Evolutionary conservation across 2,888 invertebrate species (phyloP), one percentile per base, ranked within the genome.

Genomic region (Leucophora obtusa): DNA sequence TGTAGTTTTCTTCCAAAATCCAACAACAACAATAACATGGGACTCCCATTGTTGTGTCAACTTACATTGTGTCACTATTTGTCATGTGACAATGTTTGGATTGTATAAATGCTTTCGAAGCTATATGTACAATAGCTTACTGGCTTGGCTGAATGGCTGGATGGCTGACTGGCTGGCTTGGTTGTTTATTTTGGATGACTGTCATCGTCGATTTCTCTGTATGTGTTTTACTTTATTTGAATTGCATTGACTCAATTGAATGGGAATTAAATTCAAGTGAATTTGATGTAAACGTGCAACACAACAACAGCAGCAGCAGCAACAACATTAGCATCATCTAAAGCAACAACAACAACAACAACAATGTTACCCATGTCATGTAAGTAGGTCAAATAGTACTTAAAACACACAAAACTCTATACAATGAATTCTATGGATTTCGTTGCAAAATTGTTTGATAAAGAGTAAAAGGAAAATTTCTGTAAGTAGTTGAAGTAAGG

Each of bases 31-130:
- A 68, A 74, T 68, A 66, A 74, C 54, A 60, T 68, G 65, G 73
- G 70, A 65, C 73, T 81, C 56, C 70, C 73, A 81, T 81, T 81
- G 81, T 81, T 81, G 81, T 81, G 81, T 81, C 81, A 81, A 81
- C 77, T 77, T 77, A 81, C 81, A 77, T 81, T 81, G 81, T 81
- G 81, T 81, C 81, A 81, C 77, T 81, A 81, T 81, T 81, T 81
- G 81, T 81, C 81, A 77, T 73, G 56, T 68, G 77, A 77, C 77
- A 71, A 70, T 73, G 81, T 81, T 66, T 43, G 59, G 18, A 53
- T 59, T 53, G 69, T 35, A 54, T 18, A 63, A 58, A 77, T 59
- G 43, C 59, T 76, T 70, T 70, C 33, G 54, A 43, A 54, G 65
- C 59, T 3, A 21, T n/a, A n/a, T n/a, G n/a, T n/a, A n/a, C n/a